A percentile compares a stretch with the other conserved stretches of the same genome.
Conservation (phyloP, 1,140 invertebrate genomes). For the Penaeus japonicus region DNA sequence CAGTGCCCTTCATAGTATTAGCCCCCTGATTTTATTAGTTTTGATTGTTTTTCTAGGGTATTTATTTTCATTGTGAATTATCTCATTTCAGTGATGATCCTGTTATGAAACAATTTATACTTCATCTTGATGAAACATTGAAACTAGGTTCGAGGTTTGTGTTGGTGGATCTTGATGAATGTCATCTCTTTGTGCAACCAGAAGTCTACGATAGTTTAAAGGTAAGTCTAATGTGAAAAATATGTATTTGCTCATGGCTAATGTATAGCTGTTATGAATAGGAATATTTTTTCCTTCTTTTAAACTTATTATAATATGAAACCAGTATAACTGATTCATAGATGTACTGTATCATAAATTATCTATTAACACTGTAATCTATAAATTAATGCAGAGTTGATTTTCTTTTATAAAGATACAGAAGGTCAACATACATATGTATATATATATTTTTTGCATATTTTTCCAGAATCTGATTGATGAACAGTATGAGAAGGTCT, state of each 20-base stretch:
- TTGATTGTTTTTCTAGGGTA: neutral
- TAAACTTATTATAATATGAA: too few relatives aligned
- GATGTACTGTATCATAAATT: too few relatives aligned
- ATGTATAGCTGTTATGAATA: neutral
- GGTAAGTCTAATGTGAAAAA: slow-evolving; percentile 62
- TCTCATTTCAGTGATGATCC: slow-evolving; percentile 82
- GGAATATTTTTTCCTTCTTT: neutral
- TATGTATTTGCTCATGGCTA: neutral
- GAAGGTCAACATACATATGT: slow-evolving; percentile 2
- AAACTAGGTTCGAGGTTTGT: slow-evolving; percentile 95
- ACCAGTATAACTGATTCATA: too few relatives aligned
- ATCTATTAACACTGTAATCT: neutral
- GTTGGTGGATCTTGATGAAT: slow-evolving; percentile 94
- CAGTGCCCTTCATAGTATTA: too few relatives aligned
- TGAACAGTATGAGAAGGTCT: slow-evolving; percentile 58
- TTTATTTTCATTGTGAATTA: slow-evolving; percentile 42
- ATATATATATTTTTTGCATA: neutral
- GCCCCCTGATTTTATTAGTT: neutral
- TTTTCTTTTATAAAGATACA: neutral
- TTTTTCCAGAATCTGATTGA: slow-evolving; percentile 54
- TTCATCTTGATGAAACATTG: slow-evolving; percentile 94
- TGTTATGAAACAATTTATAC: slow-evolving; percentile 98
- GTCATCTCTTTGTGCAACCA: slow-evolving; percentile 91
- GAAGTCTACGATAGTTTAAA: slow-evolving; percentile 92
- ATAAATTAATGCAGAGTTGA: neutral